A percentile compares a stretch with the other conserved stretches of the same genome.
phyloP scores from a whole-genome alignment of 2,113 vertebrate species.

The Pavo muticus region DNA sequence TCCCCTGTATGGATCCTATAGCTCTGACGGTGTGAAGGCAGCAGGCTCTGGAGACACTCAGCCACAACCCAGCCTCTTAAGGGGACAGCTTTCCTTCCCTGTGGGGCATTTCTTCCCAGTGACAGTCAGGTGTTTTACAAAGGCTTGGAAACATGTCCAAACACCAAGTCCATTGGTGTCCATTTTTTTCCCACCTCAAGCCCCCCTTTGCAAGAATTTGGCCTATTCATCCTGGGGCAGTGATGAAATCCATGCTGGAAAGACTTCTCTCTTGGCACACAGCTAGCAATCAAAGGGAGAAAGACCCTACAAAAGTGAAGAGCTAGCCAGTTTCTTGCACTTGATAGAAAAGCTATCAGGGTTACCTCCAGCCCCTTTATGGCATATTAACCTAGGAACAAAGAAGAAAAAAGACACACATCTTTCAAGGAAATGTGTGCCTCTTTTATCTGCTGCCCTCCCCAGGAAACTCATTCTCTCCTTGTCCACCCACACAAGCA shows the following conservation, averaged over 20 bases:
- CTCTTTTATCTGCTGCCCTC: conserved; percentile 49
- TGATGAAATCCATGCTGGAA: not conserved
- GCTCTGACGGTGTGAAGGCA: not conserved
- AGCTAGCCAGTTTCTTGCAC: not conserved
- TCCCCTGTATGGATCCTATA: not conserved
- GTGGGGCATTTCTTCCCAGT: not conserved
- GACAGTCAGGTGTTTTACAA: not conserved
- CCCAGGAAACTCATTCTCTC: conserved; percentile 50
- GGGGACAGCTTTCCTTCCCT: not conserved
- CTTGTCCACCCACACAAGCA: conserved; percentile 49
- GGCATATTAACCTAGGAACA: not conserved
- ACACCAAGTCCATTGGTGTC: not conserved
- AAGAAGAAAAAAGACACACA: not conserved
- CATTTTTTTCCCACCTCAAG: not conserved
- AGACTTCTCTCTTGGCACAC: not conserved
- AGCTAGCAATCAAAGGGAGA: not conserved
- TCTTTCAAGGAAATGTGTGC: conserved; percentile 29
- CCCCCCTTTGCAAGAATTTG: not conserved
- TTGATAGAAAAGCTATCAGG: not conserved
- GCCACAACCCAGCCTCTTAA: not conserved
- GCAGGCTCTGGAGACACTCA: not conserved
- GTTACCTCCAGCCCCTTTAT: not conserved
- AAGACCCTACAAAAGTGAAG: not conserved
- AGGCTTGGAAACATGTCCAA: not conserved
- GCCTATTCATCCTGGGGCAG: not conserved